These are phyloP conservation scores for Trichopria drosophilae DNA, from an alignment of 2,888 invertebrate species.

Conservation along the genomic window DNA sequence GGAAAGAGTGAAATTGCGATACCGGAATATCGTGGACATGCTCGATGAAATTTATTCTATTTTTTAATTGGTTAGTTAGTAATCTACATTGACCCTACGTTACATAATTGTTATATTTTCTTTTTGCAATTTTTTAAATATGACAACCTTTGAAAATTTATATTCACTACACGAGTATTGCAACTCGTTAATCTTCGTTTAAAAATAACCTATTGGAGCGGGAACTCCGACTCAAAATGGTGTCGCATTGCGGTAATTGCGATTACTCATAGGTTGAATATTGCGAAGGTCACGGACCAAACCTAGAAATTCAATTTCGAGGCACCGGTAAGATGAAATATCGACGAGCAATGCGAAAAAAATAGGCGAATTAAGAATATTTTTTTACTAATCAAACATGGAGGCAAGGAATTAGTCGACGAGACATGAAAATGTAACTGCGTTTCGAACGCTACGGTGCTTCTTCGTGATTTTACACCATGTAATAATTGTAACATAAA, in stretches of 20 bases:
- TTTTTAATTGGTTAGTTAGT: no score
- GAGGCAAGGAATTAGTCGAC: slow-evolving; percentile 8
- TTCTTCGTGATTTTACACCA: slow-evolving; percentile 45
- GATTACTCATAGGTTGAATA: neutral
- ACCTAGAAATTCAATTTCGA: neutral
- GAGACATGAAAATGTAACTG: slow-evolving; percentile 25
- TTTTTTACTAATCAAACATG: slow-evolving; percentile 41
- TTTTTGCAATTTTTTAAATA: no score
- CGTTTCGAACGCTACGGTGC: slow-evolving; percentile 41
- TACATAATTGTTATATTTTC: no score
- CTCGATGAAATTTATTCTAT: no score
- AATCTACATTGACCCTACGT: no score
- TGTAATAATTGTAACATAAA: slow-evolving; percentile 11
- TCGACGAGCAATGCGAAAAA: slow-evolving; percentile 9
- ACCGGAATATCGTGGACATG: no score
- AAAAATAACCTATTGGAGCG: slow-evolving; percentile 11
- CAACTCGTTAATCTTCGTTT: no score
- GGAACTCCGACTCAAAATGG: slow-evolving; percentile 8
- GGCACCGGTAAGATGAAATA: neutral
- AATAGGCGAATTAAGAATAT: slow-evolving; percentile 41
- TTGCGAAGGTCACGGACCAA: slow-evolving; percentile 1
- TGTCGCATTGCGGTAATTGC: no score
- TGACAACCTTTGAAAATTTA: no score
- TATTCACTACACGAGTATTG: no score
- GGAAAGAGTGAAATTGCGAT: no score